A percentile compares a stretch with the other conserved stretches of the same genome.
Conservation (phyloP, 2,797 vertebrate genomes). For the Ceyx erithaca region DNA sequence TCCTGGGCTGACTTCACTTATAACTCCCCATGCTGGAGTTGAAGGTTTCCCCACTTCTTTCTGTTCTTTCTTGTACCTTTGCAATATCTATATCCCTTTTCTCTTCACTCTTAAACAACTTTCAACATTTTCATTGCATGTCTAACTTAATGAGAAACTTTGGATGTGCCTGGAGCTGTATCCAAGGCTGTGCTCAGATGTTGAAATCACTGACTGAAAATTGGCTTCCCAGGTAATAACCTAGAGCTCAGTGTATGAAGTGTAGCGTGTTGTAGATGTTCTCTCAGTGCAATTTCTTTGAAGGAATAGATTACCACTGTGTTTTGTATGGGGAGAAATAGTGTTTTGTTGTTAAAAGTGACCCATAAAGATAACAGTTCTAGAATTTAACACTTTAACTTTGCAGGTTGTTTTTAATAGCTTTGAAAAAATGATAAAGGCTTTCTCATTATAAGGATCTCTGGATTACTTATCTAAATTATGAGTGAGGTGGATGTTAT, state of each 20-base stretch:
- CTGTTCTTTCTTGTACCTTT: slow-evolving; percentile 11
- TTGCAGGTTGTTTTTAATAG: slow-evolving; percentile 56
- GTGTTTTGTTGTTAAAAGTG: slow-evolving; percentile 72
- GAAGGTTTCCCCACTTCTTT: neutral
- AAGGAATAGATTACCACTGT: slow-evolving; percentile 66
- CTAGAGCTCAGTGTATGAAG: slow-evolving; percentile 40
- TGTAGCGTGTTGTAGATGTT: slow-evolving; percentile 33
- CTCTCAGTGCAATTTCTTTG: slow-evolving; percentile 62
- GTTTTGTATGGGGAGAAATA: slow-evolving; percentile 46
- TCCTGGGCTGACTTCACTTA: neutral
- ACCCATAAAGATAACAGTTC: slow-evolving; percentile 60
- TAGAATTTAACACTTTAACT: slow-evolving; percentile 52
- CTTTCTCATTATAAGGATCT: slow-evolving; percentile 50
- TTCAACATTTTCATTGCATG: slow-evolving; percentile 42
- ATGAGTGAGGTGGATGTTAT: slow-evolving; percentile 61
- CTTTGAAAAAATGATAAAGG: slow-evolving; percentile 58
- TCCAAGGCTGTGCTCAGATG: slow-evolving; percentile 39
- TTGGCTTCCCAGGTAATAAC: slow-evolving; percentile 46
- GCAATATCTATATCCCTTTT: slow-evolving; percentile 26
- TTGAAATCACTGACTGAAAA: slow-evolving; percentile 51
- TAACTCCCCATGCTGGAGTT: neutral
- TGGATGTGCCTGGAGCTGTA: slow-evolving; percentile 43
- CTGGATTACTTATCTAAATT: slow-evolving; percentile 67
- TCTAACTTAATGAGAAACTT: slow-evolving; percentile 60
- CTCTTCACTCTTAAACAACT: slow-evolving; percentile 31